Percentiles rank a stretch among this genome's conserved stretches.
phyloP scores from a whole-genome alignment of 2,797 vertebrate species.

The Masticophis lateralis region DNA sequence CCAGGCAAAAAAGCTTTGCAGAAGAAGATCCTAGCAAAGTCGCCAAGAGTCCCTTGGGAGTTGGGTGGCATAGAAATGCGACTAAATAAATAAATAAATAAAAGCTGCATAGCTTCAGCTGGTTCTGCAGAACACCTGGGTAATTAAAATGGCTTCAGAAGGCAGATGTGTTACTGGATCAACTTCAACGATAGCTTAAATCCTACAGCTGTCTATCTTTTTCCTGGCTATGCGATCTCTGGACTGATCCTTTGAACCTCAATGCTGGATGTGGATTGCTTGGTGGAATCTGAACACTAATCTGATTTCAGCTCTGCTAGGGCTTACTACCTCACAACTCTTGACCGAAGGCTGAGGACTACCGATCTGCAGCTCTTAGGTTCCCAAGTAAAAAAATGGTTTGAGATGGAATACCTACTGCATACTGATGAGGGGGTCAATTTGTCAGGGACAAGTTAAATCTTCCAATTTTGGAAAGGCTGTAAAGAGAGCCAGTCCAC shows the following conservation, averaged over 20 bases:
- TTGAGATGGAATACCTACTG: not conserved
- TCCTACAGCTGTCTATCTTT: not conserved
- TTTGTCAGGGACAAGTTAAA: not conserved
- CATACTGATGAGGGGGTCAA: not conserved
- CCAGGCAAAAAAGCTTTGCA: not conserved
- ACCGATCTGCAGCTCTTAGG: not conserved
- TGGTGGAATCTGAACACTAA: not conserved
- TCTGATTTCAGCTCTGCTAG: not conserved
- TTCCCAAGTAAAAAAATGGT: not conserved
- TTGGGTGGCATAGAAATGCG: too few species aligned
- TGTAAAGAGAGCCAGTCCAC: not conserved
- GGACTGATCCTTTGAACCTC: not conserved
- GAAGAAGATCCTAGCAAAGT: not conserved
- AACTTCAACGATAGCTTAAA: not conserved
- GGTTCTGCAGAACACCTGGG: not conserved
- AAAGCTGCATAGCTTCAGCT: not conserved
- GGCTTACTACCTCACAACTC: not conserved
- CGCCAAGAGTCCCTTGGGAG: not conserved
- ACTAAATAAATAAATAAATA: too few species aligned
- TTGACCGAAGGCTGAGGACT: not conserved
- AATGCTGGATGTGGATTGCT: not conserved
- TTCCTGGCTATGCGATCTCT: not conserved
- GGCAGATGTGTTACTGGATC: not conserved
- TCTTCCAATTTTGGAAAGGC: not conserved
- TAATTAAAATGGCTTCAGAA: not conserved